Evolutionary conservation across 2,888 invertebrate species (phyloP).

Genomic region (Rosalia funebris): DNA sequence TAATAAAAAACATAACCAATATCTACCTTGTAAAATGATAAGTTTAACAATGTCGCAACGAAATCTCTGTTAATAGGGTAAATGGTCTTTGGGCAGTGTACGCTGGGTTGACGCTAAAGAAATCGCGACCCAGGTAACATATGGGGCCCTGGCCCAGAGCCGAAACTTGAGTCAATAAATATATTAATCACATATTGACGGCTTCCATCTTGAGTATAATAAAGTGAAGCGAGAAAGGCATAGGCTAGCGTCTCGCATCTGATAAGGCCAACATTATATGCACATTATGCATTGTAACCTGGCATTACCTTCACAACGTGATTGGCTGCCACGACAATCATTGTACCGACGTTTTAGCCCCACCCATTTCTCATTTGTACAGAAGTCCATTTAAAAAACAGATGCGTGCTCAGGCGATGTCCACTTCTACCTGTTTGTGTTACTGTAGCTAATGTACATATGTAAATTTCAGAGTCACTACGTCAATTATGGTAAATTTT

Average conservation of each 20-base stretch:
- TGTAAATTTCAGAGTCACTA: conserved; percentile 58
- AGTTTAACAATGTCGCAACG: too few relatives aligned
- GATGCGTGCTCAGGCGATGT: conserved; percentile 44
- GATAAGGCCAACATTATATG: conserved; percentile 60
- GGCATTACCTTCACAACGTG: conserved; percentile 63
- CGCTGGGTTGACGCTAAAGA: too few relatives aligned
- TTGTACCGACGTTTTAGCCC: conserved; percentile 61
- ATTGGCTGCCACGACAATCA: conserved; percentile 64
- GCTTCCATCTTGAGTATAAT: conserved; percentile 63
- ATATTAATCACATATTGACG: conserved; percentile 60
- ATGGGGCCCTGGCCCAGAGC: conserved; percentile 1
- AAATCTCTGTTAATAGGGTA: too few relatives aligned
- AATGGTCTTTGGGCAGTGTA: too few relatives aligned
- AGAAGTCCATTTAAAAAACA: conserved; percentile 53
- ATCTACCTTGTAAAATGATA: too few relatives aligned
- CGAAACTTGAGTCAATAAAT: conserved; percentile 15
- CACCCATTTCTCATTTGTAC: conserved; percentile 58
- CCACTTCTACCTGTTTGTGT: conserved; percentile 46
- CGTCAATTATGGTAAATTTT: conserved; percentile 58
- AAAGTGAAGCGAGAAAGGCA: conserved; percentile 56
- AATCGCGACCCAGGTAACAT: too few relatives aligned
- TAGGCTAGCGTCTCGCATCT: conserved; percentile 53
- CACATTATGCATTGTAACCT: conserved; percentile 64
- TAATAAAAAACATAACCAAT: too few relatives aligned
- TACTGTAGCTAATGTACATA: conserved; percentile 60